Evolutionary conservation across 1,140 invertebrate species (phyloP).

Genomic region (Psilanteris sp.): DNA sequence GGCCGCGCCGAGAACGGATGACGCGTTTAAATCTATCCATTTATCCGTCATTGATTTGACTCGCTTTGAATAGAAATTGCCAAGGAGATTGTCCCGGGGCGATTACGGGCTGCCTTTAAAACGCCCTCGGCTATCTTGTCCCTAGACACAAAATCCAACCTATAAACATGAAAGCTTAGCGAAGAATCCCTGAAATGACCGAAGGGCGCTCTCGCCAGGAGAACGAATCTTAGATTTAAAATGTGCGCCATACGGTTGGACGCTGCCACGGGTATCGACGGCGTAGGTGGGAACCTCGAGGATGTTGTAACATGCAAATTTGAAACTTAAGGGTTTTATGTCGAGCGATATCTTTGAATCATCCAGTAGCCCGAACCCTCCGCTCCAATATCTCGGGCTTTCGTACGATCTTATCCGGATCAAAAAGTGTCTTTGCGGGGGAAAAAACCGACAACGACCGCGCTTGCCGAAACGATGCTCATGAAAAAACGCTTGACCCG

Average conservation of each 20-base stretch:
- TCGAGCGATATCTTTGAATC: constrained; percentile 78
- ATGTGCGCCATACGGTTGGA: constrained; percentile 72
- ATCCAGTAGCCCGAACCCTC: constrained; percentile 66
- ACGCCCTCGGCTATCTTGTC: constrained; percentile 45
- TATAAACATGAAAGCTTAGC: constrained; percentile 76
- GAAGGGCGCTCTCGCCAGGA: constrained; percentile 66
- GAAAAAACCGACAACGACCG: constrained; percentile 41
- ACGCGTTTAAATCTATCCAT: constrained; percentile 44
- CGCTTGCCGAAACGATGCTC: constrained; percentile 32
- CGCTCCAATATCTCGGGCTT: constrained; percentile 64
- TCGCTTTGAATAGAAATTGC: constrained; percentile 32
- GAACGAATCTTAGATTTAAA: constrained; percentile 74
- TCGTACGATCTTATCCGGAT: constrained; percentile 70
- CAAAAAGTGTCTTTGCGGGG: constrained; percentile 68
- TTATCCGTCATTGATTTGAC: constrained; percentile 41
- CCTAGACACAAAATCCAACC: constrained; percentile 67
- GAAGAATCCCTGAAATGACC: constrained; percentile 72
- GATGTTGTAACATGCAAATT: constrained; percentile 80
- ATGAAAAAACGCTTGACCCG: constrained; percentile 54
- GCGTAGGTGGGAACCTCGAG: constrained; percentile 59
- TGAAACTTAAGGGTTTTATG: constrained; percentile 80
- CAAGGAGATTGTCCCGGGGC: not conserved
- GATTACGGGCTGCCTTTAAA: constrained; percentile 40
- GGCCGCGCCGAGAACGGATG: not conserved
- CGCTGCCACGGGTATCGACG: constrained; percentile 51